These are phyloP conservation scores for Agriopis marginaria DNA, from an alignment of 2,888 invertebrate species.

Conservation along the genomic window DNA sequence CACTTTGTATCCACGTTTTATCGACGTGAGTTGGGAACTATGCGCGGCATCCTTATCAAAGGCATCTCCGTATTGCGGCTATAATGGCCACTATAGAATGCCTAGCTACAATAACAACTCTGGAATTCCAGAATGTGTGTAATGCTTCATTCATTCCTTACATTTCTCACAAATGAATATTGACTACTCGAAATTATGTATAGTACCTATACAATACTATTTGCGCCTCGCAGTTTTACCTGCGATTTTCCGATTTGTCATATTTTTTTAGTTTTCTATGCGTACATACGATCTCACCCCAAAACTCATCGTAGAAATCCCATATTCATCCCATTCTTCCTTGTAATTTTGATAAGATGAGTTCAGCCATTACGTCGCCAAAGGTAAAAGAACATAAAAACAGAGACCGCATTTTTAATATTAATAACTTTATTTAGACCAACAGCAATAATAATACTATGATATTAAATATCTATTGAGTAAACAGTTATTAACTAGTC, in stretches of 20 bases:
- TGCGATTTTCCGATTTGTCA: background rate
- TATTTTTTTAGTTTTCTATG: too few species aligned
- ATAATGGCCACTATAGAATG: constrained; percentile 69
- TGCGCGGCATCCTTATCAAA: constrained; percentile 79
- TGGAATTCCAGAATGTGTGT: constrained; percentile 69
- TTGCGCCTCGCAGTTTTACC: background rate
- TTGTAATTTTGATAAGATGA: too few species aligned
- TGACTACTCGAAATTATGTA: background rate
- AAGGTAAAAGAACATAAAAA: too few species aligned
- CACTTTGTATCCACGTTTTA: constrained; percentile 28
- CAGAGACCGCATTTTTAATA: too few species aligned
- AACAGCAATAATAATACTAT: too few species aligned
- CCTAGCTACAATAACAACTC: constrained; percentile 75
- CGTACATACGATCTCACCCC: too few species aligned
- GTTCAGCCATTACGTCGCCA: too few species aligned
- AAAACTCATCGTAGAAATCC: too few species aligned
- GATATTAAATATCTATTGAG: too few species aligned
- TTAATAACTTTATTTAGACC: too few species aligned
- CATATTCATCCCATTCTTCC: too few species aligned
- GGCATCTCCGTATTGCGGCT: constrained; percentile 74
- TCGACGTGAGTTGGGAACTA: constrained; percentile 57
- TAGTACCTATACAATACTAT: background rate
- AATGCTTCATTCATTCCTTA: constrained; percentile 67
- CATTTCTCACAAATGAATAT: constrained; percentile 46
- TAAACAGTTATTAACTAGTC: too few species aligned